Base-by-base conservation (phyloP, 2,888 invertebrate genomes). In the Cryptocephalus moraei region DNA sequence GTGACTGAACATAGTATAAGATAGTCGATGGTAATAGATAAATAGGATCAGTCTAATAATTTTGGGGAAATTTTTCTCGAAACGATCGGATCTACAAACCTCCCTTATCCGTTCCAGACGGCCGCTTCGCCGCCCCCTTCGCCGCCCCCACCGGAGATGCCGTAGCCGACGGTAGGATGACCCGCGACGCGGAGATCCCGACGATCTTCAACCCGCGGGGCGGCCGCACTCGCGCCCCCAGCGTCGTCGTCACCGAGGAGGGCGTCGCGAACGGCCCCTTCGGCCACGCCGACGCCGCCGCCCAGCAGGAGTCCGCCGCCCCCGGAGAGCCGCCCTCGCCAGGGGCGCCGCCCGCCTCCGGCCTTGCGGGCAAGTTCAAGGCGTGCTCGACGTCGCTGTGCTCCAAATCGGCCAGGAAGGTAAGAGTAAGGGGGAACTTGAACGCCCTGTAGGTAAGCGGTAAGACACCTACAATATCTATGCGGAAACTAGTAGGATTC, bases 371-470 rank as follows among this genome's bases (percentile, higher is more conserved):
- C 74, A 53, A 73, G 66, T 44, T 68, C 45, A 70, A 68, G 53
- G 67, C 73, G 50, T 88, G 88, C 66, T 82, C 82, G 47, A 78
- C 82, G 56, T 83, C 86, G 33, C 83, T 89, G 66, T 90, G 89
- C 70, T 88, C 89, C 43, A 82, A 83, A 65, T 80, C 86, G 62
- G 89, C 89, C 52, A 82, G 83, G 69, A 90, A 90, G 80, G 89
- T 88, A 57, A 59, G 59, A 51, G 22, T 9, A 11, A 8, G 8
- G 8, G 4, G 14, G 8, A 40, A 4, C 40, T 40, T 4, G 2
- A 6, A 32, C 22, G 6, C 22, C 22, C 22, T 22, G 22, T 22
- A 22, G 22, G 6, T 22, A 22, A 2, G 6, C 2, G 22, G 22
- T 22, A 6, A 22, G 2, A n/a, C n/a, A n/a, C n/a, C n/a, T n/a